phyloP scores from a whole-genome alignment of 2,888 invertebrate genomes.

The Mamestra brassicae region DNA sequence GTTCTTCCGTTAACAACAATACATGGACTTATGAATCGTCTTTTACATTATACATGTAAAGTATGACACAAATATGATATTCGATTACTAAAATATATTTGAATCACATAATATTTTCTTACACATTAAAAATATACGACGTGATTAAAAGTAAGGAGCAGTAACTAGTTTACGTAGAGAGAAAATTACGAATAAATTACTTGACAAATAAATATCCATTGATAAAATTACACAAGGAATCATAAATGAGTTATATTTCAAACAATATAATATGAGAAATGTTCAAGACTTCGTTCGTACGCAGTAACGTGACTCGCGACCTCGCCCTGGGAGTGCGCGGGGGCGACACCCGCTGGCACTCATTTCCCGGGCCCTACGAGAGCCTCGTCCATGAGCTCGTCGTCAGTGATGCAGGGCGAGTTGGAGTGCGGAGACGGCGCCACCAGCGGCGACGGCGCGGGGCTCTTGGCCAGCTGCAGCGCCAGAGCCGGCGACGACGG shows the following conservation, averaged over 20 bases:
- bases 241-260: conserved; percentile 46
- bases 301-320: conserved; percentile 9
- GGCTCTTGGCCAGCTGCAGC: conserved; percentile 94
- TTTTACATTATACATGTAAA: conserved; percentile 63
- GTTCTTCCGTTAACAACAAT: conserved; percentile 63
- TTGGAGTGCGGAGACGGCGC: conserved; percentile 93
- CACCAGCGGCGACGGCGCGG: conserved; percentile 93
- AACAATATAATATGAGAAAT: conserved; percentile 44
- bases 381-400: conserved; percentile 97
- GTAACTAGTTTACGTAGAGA: conserved; percentile 58
- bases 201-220: conserved; percentile 61
- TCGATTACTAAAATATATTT: conserved; percentile 59
- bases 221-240: conserved; percentile 61
- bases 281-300: conserved; percentile 37
- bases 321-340: conserved; percentile 1
- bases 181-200: conserved; percentile 59
- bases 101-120: conserved; percentile 63
- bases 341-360: conserved; percentile 65
- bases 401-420: conserved; percentile 96
- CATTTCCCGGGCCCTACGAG: conserved; percentile 95
- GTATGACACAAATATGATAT: conserved; percentile 65
- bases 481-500: conserved; percentile 92
- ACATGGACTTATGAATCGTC: conserved; percentile 64
- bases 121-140: conserved; percentile 54
- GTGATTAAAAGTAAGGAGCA: conserved; percentile 54